A percentile compares a stretch with the other conserved stretches of the same genome.
Evolutionary conservation across 2,113 vertebrate species (phyloP).

Genomic region (Pampusana beccarii): DNA sequence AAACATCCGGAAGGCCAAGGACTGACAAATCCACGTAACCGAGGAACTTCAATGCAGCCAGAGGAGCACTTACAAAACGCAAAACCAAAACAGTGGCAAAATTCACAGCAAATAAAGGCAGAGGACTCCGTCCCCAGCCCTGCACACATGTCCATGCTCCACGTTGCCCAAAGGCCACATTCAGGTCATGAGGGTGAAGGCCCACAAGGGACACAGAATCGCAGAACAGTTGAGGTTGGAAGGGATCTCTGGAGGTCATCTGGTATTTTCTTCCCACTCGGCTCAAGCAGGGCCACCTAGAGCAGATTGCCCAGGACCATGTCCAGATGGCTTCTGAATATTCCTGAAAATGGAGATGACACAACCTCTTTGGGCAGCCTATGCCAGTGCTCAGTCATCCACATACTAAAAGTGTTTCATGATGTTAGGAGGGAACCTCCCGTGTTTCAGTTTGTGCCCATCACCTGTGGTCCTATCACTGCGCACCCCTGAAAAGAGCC

Average conservation of each 20-base stretch:
- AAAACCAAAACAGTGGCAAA: background rate
- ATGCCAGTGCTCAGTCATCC: background rate
- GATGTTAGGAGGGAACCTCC: background rate
- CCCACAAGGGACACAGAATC: background rate
- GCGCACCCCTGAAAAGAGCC: background rate
- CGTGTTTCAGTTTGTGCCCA: background rate
- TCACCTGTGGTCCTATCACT: background rate
- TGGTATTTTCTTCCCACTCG: too few relatives aligned
- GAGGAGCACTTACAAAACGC: background rate
- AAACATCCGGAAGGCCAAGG: background rate
- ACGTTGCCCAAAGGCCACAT: fast-evolving
- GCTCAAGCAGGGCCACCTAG: too few relatives aligned
- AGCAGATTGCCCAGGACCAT: too few relatives aligned
- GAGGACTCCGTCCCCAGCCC: background rate
- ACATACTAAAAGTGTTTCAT: background rate
- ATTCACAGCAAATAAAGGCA: background rate
- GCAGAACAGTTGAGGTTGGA: too few relatives aligned
- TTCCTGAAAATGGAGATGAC: too few relatives aligned
- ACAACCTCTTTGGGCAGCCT: background rate
- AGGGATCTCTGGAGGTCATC: too few relatives aligned
- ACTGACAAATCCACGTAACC: background rate
- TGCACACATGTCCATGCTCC: background rate
- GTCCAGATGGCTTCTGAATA: too few relatives aligned
- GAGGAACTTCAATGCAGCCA: background rate
- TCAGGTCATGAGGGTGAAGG: background rate